phyloP scores from a whole-genome alignment of 1,140 invertebrate species.

The Notospermus geniculatus region DNA sequence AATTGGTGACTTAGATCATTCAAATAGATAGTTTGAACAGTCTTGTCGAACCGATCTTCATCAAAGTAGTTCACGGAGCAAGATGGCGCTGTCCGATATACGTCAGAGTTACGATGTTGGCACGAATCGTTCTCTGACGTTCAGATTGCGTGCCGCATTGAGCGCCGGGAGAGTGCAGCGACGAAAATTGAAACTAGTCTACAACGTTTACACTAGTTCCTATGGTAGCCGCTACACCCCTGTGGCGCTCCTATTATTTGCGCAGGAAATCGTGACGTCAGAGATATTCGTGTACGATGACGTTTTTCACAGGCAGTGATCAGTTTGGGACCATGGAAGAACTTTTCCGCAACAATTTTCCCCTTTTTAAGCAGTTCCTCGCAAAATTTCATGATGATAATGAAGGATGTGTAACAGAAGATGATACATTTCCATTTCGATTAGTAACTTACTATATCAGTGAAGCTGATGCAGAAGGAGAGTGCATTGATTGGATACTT shows the following conservation, averaged over 20 bases:
- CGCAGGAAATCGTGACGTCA: constrained; percentile 6
- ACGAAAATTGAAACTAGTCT: too few relatives aligned
- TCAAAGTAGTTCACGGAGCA: too few relatives aligned
- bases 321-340: constrained; percentile 28
- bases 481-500: constrained; percentile 72
- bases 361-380: constrained; percentile 33
- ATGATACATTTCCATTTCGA: constrained; percentile 73
- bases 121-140: too few relatives aligned
- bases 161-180: too few relatives aligned
- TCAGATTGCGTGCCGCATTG: too few relatives aligned
- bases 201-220: too few relatives aligned
- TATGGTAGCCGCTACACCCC: too few relatives aligned
- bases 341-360: constrained; percentile 26
- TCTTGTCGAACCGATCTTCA: too few relatives aligned
- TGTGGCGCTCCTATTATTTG: neutral
- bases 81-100: too few relatives aligned
- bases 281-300: neutral
- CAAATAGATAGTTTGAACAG: too few relatives aligned
- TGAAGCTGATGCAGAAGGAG: constrained; percentile 69
- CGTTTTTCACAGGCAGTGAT: neutral
- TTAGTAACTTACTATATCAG: constrained; percentile 68
- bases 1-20: too few relatives aligned
- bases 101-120: too few relatives aligned
- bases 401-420: constrained; percentile 28
- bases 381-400: constrained; percentile 32